Evolutionary conservation across 2,888 invertebrate species (phyloP), one percentile per base, ranked within the genome.

Genomic region (Lamproptera curius): DNA sequence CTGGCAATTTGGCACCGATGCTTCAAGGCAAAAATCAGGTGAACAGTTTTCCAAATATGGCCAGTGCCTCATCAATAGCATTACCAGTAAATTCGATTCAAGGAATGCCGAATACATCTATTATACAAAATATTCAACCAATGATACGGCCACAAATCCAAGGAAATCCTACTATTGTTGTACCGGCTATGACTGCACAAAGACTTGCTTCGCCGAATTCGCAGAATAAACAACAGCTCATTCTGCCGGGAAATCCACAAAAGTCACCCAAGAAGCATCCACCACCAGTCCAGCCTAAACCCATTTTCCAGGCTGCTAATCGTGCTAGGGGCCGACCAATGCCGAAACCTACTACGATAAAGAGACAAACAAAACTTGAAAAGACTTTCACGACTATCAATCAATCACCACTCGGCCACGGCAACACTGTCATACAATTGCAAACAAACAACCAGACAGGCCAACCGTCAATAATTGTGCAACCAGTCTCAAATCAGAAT

Each of bases 381-480:
- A 88, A 88, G 55, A 83, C 88, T 1, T 86, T 67, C 53, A 83
- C 86, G 1, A 73, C 86, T 2, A 86, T 86, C 15, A 87, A 87
- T 60, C 88, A 86, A 55, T 70, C 79, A n/a, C 77, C 76, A 6
- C 56, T 87, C 31, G 86, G 86, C 11, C 70, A 72, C 14, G 87
- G 80, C 10, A 80, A 89, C 47, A 89, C 90, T 17, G 88, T 91
- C 1, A 88, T 90, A 54, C 90, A 90, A 55, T 62, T 90, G 46
- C 90, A 90, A 68, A 89, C 90, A 38, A 87, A 88, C 48, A 89
- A 82, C 47, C 84, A 89, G 56, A 79, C 88, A 33, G 84, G 86
- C 1, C 89, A 90, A 56, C 92, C 92, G 0, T 90, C 92, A 0
- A 90, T 94, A 14, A 92, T 93, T 56, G 88, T 94, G 1, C 93